Evolutionary conservation across 2,113 vertebrate species (phyloP), one percentile per base, ranked within the genome.

Genomic region (Grallaria varia): DNA sequence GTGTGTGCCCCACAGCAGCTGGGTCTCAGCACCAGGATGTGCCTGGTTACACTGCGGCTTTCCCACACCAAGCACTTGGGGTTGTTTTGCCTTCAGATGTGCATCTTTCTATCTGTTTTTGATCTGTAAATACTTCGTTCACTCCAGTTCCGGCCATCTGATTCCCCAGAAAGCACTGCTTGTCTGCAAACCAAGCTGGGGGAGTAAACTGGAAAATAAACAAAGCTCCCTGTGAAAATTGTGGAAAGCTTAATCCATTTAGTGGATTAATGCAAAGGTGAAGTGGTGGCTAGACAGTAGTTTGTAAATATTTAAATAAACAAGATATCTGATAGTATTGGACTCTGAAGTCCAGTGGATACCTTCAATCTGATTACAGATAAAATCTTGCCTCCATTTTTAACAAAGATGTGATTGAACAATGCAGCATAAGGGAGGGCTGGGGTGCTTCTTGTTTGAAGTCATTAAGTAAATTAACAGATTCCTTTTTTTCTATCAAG

Each of bases 1-100:
- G 28, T 0, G 0, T 12, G 30, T 1, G 4, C 22, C 4, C 2
- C 17, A 5, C 1, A 3, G 28, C 30, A 52, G 22, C 59, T 42
- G 45, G 52, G 37, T 31, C 53, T 12, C 1, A 0, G 60, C 3
- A 1, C 71, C 3, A 2, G 71, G 44, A 69, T 0, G 2, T 42
- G n/a, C 67, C 55, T 25, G 40, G 47, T 27, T 47, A 53, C 24
- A 15, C 40, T 33, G 22, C 28, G 25, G 4, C 47, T 85, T 63
- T 75, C 24, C 62, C 35, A 45, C 39, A 68, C 19, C 20, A 42
- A 82, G 21, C 16, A 23, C 71, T 72, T 31, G 52, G 42, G 1
- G 1, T 59, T 27, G 28, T 35, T 85, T 75, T 64, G 58, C 58
- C 21, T 87, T 83, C 3, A 4, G 25, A 14, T 35, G 14, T 55